phyloP scores from a whole-genome alignment of 2,888 invertebrate species.

The Notocelia uddmanniana region DNA sequence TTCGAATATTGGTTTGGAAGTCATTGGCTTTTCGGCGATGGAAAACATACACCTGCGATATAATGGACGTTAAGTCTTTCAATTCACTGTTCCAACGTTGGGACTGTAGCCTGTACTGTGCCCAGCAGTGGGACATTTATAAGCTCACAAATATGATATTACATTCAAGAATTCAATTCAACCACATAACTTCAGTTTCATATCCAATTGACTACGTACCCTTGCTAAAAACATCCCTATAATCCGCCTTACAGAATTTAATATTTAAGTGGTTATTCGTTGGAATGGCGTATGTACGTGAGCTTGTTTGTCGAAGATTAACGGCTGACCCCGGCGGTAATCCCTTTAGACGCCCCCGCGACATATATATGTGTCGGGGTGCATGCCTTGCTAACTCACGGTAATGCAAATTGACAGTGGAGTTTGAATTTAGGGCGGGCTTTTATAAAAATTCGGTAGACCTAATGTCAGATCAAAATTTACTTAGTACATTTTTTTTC shows the following conservation, averaged over 20 bases:
- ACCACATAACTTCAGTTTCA: not conserved
- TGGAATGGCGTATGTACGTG: conserved; percentile 59
- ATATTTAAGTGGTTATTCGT: conserved; percentile 55
- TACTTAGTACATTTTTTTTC: too few species aligned
- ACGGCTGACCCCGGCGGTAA: conserved; percentile 61
- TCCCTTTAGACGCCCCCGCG: conserved; percentile 51
- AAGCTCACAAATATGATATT: too few species aligned
- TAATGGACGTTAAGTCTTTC: too few species aligned
- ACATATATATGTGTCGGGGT: conserved; percentile 47
- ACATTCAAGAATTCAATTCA: too few species aligned
- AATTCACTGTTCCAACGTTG: too few species aligned
- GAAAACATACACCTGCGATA: too few species aligned
- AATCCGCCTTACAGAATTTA: conserved; percentile 45
- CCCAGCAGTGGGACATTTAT: too few species aligned
- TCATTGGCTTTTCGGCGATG: too few species aligned
- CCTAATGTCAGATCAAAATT: too few species aligned
- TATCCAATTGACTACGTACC: not conserved
- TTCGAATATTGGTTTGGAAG: too few species aligned
- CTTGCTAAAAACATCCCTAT: conserved; percentile 2
- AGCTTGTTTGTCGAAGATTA: conserved; percentile 76
- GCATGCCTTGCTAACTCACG: not conserved
- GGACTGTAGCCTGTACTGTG: too few species aligned
- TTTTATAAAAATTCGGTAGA: too few species aligned
- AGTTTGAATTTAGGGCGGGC: not conserved
- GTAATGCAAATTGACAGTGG: conserved; percentile 12